These are phyloP conservation scores for Theropithecus gelada DNA, from an alignment of 2,113 vertebrate species.

Conservation along the genomic window DNA sequence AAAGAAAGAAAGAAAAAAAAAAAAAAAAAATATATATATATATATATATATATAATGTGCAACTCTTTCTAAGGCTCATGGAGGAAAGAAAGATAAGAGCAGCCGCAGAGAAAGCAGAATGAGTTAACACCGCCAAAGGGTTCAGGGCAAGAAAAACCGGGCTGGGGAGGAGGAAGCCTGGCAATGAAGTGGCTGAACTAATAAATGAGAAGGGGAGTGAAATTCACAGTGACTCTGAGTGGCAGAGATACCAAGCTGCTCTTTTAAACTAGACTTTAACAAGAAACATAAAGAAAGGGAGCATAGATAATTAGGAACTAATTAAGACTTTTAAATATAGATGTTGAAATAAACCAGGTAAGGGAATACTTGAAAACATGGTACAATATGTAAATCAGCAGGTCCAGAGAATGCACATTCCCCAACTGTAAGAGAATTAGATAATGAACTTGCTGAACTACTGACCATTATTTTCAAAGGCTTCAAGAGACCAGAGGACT, in stretches of 20 bases:
- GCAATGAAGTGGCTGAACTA: constrained; percentile 35
- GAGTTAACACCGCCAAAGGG: neutral
- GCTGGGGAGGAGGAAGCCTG: neutral
- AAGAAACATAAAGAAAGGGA: constrained; percentile 77
- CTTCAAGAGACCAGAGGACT: constrained; percentile 64
- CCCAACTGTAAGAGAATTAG: constrained; percentile 62
- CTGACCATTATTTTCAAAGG: constrained; percentile 70
- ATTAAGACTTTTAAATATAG: constrained; percentile 79
- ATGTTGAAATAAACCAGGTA: constrained; percentile 75
- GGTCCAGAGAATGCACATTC: constrained; percentile 12
- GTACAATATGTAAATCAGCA: constrained; percentile 61
- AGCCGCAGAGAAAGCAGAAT: neutral
- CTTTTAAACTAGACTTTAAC: constrained; percentile 78
- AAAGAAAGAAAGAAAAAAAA: neutral
- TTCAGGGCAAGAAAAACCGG: neutral
- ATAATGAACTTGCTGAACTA: constrained; percentile 72
- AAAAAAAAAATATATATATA: neutral
- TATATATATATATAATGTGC: neutral
- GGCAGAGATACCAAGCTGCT: constrained; percentile 64
- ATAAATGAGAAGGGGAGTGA: constrained; percentile 69
- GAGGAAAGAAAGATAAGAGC: constrained; percentile 55
- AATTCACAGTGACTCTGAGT: constrained; percentile 73
- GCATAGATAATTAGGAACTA: constrained; percentile 81
- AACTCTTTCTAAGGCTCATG: constrained; percentile 42
- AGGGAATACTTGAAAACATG: constrained; percentile 70